Conservation (phyloP, 2,113 vertebrate species). For the Ginglymostoma cirratum region DNA sequence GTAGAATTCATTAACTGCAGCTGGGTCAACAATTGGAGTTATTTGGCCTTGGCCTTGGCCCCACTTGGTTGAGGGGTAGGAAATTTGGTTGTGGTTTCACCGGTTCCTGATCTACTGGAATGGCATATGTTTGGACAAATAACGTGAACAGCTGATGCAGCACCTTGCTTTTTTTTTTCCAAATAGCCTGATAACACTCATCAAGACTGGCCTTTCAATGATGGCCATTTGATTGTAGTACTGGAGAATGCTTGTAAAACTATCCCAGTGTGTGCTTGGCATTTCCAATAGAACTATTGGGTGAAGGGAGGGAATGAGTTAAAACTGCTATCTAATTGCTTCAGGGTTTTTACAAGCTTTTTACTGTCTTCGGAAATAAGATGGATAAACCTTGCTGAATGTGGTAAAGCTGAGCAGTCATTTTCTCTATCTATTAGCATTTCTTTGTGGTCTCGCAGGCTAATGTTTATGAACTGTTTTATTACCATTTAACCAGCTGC, state of each 20-base stretch:
- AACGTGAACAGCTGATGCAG: not conserved
- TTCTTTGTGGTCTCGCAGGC: not conserved
- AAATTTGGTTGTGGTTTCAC: not conserved
- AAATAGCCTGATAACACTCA: not conserved
- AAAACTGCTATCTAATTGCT: not conserved
- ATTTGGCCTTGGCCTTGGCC: not conserved
- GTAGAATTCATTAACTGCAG: not conserved
- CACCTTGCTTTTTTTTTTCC: too few species aligned
- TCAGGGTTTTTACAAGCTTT: not conserved
- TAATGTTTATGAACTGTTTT: not conserved
- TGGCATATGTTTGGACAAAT: not conserved
- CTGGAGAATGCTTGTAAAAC: not conserved
- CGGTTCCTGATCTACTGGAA: not conserved
- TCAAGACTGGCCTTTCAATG: not conserved
- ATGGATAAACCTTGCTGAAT: not conserved
- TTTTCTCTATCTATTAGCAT: not conserved
- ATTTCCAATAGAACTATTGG: too few species aligned
- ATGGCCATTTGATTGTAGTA: not conserved
- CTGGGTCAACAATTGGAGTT: not conserved
- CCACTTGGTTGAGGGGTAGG: not conserved
- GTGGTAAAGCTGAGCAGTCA: not conserved
- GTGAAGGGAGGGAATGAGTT: not conserved
- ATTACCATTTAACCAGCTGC: not conserved
- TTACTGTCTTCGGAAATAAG: not conserved
- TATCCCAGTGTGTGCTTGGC: not conserved